Percentiles rank a stretch among this genome's conserved stretches.
Evolutionary conservation across 1,140 invertebrate species (phyloP).

Genomic region (Drosophila tsacasi): DNA sequence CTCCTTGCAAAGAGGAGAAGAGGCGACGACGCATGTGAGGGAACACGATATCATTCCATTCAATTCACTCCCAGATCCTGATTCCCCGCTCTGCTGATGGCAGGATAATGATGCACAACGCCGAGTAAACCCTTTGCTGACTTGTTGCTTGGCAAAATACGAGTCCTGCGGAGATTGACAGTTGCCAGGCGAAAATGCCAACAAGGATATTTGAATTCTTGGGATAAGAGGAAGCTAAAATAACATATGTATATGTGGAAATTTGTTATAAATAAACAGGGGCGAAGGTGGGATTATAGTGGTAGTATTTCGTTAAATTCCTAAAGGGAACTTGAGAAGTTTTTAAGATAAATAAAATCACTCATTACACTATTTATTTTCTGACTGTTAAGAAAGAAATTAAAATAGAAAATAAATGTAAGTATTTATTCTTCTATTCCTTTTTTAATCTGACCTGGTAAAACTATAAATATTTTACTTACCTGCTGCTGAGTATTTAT

Average conservation of each 20-base stretch:
- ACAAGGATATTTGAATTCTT: not conserved
- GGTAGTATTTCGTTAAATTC: not conserved
- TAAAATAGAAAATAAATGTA: too few species aligned
- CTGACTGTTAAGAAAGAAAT: too few species aligned
- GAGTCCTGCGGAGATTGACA: slow-evolving; percentile 23
- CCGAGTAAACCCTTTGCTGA: slow-evolving; percentile 31
- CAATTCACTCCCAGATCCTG: slow-evolving; percentile 5
- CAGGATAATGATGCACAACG: slow-evolving; percentile 61
- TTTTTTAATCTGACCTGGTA: not conserved
- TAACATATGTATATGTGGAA: not conserved
- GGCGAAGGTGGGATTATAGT: too few species aligned
- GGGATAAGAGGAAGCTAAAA: not conserved
- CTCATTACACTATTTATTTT: not conserved
- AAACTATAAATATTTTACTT: not conserved
- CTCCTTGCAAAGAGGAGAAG: not conserved
- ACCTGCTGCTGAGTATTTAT: not conserved
- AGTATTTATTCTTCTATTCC: too few species aligned
- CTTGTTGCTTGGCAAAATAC: slow-evolving; percentile 35
- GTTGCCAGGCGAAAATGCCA: slow-evolving; percentile 14
- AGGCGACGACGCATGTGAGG: slow-evolving; percentile 44
- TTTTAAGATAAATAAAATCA: not conserved
- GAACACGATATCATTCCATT: slow-evolving; percentile 53
- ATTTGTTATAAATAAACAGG: not conserved
- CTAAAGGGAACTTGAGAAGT: accelerated
- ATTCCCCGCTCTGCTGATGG: slow-evolving; percentile 16